A percentile compares a stretch with the other conserved stretches of the same genome.
These are phyloP conservation scores for Aphodius sticticus DNA, from an alignment of 2,888 invertebrate species.

Conservation along the genomic window DNA sequence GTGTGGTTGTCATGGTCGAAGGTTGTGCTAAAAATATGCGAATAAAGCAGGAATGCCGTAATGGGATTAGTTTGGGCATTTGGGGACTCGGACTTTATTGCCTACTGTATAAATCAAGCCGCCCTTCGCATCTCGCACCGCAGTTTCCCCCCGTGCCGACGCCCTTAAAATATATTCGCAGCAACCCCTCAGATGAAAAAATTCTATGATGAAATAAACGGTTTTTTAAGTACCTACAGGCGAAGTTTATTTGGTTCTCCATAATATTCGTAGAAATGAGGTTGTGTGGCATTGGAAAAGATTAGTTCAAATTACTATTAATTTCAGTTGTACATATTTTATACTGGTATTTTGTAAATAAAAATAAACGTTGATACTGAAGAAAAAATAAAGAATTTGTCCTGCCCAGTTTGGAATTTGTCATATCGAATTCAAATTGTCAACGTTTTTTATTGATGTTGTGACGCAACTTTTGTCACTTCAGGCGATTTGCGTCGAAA, in stretches of 20 bases:
- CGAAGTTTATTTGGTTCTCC: neutral
- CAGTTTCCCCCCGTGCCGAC: neutral
- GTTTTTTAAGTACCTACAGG: neutral
- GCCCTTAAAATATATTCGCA: neutral
- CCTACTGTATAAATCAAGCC: neutral
- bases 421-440: no score
- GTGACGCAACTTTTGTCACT: no score
- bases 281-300: no score
- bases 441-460: no score
- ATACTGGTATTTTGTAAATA: no score
- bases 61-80: neutral
- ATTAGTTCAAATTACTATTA: no score
- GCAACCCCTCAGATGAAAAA: neutral
- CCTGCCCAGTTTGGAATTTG: no score
- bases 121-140: neutral
- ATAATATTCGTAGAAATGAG: no score
- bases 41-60: constrained; percentile 4
- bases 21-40: neutral
- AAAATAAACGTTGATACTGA: no score
- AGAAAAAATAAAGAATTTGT: no score
- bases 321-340: no score
- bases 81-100: neutral
- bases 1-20: neutral
- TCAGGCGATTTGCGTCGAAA: no score
- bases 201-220: neutral